A percentile compares a stretch with the other conserved stretches of the same genome.
Conservation (phyloP, 1,140 invertebrate species). For the Xylocopa sonorina region DNA sequence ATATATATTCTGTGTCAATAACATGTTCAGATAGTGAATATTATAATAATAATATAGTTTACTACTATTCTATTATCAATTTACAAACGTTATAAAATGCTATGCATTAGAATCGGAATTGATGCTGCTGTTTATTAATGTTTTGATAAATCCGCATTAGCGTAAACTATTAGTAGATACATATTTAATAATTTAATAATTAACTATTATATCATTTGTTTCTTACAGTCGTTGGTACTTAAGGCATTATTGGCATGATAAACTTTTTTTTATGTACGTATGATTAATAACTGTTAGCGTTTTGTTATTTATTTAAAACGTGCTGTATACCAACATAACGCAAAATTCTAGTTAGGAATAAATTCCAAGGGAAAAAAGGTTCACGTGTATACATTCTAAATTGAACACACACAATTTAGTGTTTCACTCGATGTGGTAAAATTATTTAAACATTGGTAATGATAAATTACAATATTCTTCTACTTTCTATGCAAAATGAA, state of each 20-base stretch:
- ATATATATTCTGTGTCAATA: slow-evolving; percentile 25
- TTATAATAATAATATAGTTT: slow-evolving; percentile 18
- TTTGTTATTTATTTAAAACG: background rate
- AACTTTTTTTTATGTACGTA: slow-evolving; percentile 8
- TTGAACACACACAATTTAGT: background rate
- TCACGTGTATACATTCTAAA: background rate
- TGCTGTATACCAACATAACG: background rate
- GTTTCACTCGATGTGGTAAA: background rate
- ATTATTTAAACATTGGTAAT: background rate
- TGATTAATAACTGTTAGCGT: background rate
- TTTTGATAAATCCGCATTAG: slow-evolving; percentile 15
- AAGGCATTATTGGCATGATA: slow-evolving; percentile 39
- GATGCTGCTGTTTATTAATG: slow-evolving; percentile 16
- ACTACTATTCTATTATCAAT: slow-evolving; percentile 38
- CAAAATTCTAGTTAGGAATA: background rate
- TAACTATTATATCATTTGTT: slow-evolving; percentile 18
- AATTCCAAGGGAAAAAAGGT: background rate
- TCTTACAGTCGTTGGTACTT: slow-evolving; percentile 31
- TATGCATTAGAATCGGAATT: slow-evolving; percentile 52
- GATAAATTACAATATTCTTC: background rate
- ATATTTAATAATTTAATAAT: slow-evolving; percentile 24
- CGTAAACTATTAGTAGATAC: slow-evolving; percentile 14
- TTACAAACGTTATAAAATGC: slow-evolving; percentile 64
- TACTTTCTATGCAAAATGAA: background rate
- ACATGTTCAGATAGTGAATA: slow-evolving; percentile 3